Evolutionary conservation across 2,113 vertebrate genomes (phyloP), one percentile per base, ranked within the genome.

Genomic region (Sphaerodactylus townsendi): DNA sequence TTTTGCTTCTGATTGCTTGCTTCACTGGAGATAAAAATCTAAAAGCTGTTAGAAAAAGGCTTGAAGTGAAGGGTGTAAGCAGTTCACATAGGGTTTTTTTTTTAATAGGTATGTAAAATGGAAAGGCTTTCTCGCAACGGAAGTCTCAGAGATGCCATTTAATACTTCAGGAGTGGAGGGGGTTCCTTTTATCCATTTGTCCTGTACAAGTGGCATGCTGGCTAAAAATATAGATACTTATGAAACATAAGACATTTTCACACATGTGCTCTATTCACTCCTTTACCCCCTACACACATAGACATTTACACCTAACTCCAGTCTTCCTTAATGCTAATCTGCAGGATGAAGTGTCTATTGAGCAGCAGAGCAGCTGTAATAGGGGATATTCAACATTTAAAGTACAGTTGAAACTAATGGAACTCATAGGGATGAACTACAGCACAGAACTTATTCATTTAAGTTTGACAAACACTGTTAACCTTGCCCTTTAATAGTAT

Each of bases 381-480:
- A 62, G 53, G 72, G 44, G 62, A 53, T 30, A 53, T 9, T 8
- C 35, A 53, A 39, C 46, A 83, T 64, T 76, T 76, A 39, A 46
- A 28, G 33, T 68, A 76, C 44, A 83, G 81, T 66, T 62, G 28
- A 78, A 84, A 59, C 53, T 85, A 81, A 19, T 78, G n/a, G 0
- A 30, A 77, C 30, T 48, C 66, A 80, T 44, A 25, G n/a, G 75
- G 87, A 56, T 75, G 84, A 39, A 9, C 28, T 41, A 17, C 1
- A 81, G 19, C 7, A 82, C 76, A 68, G 48, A 79, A 82, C 91
- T 86, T 64, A 39, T 53, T 5, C 71, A 33, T 10, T 85, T 79
- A 62, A 77, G 17, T 84, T 88, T 88, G 44, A 82, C 68, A 87
- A 86, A 69, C 21, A 23, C 79, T 44, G 88, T n/a, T 79, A 53